Evolutionary conservation across 2,888 invertebrate genomes (phyloP), one percentile per base, ranked within the genome.

Genomic region (Pyrgus malvae): DNA sequence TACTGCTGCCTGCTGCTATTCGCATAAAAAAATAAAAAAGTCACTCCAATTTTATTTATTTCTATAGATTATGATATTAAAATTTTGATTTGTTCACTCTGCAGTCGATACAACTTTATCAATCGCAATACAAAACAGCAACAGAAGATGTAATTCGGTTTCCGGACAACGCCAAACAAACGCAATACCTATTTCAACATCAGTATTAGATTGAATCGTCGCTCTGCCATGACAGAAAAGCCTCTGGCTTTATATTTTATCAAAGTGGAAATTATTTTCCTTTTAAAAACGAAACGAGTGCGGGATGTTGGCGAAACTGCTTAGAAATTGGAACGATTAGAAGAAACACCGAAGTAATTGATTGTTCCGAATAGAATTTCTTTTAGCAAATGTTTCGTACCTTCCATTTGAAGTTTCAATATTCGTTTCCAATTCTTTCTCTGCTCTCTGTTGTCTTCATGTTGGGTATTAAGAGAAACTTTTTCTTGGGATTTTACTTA

Each of bases 161-260:
- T 31, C 19, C 45, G 31, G 19, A 17, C 44, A 69, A 66, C 25
- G 14, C 5, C 8, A 42, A 11, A 68, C 62, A 72, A 74, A n/a
- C n/a, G n/a, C n/a, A n/a, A 72, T 69, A 72, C 69, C 69, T 73
- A 68, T 63, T 67, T 65, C 65, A 67, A 67, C 62, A 63, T 69
- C 69, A 70, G 73, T 78, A 80, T 76, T 68, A 72, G 71, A 78
- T 79, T 74, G 72, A 76, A 70, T 69, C 68, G 68, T 67, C 57
- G 57, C 60, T 70, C 71, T 66, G 68, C 48, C 48, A 69, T 50
- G 68, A 65, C 61, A 67, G 60, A 66, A 73, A 77, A 72, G 69
- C 72, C 67, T 60, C 60, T 56, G 70, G 71, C 69, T 76, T 78
- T 75, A 72, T 79, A 72, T 65, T 74, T 71, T 74, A 70, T 75